Percentiles rank a stretch among this genome's conserved stretches.
These are phyloP conservation scores for Tortricodes alternella DNA, from an alignment of 2,888 invertebrate genomes.

Conservation along the genomic window DNA sequence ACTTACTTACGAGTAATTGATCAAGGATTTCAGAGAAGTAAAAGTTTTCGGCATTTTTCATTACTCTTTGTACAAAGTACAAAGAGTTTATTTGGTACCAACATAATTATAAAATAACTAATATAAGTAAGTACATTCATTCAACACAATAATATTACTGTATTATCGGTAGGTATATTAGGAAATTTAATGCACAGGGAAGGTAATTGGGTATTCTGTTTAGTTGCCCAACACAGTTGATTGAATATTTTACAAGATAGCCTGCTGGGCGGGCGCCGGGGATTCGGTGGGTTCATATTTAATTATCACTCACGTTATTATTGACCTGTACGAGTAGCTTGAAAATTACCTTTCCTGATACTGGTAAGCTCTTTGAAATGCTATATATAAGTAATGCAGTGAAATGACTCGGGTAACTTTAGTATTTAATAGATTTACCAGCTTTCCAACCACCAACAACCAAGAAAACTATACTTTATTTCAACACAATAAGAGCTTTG, in stretches of 20 bases:
- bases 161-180: constrained; percentile 5
- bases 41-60: too few relatives aligned
- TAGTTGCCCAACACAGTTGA: constrained; percentile 54
- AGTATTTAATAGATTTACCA: too few relatives aligned
- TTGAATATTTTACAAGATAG: constrained; percentile 67
- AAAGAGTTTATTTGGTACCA: too few relatives aligned
- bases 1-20: too few relatives aligned
- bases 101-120: too few relatives aligned
- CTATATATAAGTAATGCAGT: too few relatives aligned
- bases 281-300: constrained; percentile 59
- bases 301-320: constrained; percentile 52
- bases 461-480: too few relatives aligned
- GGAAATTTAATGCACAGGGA: constrained; percentile 41
- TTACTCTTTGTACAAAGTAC: too few relatives aligned
- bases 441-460: too few relatives aligned
- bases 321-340: not conserved
- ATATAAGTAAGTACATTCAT: not conserved
- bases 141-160: not conserved
- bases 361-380: not conserved
- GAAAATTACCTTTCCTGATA: not conserved
- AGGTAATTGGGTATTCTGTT: constrained; percentile 67
- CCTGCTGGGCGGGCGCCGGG: constrained; percentile 48
- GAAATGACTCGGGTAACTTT: too few relatives aligned
- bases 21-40: not conserved
- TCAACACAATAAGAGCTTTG: too few relatives aligned